A percentile compares a stretch with the other conserved stretches of the same genome.
phyloP scores from a whole-genome alignment of 2,888 invertebrate genomes.

The Phortica magna region DNA sequence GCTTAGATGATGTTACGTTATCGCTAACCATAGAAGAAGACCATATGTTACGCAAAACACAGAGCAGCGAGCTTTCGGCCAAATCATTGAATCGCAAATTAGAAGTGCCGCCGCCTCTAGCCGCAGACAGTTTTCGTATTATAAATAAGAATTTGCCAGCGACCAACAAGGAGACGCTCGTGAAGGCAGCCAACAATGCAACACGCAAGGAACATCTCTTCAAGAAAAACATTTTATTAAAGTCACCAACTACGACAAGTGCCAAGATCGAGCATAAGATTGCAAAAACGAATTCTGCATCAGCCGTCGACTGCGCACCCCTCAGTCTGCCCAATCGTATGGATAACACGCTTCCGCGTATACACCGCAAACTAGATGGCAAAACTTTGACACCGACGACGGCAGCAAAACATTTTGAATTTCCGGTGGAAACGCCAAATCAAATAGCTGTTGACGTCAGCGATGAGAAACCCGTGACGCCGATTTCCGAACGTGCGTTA shows the following conservation, averaged over 20 bases:
- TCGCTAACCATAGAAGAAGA: constrained; percentile 46
- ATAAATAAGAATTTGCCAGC: constrained; percentile 53
- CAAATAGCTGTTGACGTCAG: constrained; percentile 39
- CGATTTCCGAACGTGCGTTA: constrained; percentile 79
- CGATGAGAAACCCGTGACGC: constrained; percentile 67
- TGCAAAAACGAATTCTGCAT: constrained; percentile 69
- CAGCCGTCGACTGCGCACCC: constrained; percentile 49
- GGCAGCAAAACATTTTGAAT: constrained; percentile 61
- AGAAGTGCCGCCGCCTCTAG: constrained; percentile 65
- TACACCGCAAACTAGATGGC: constrained; percentile 73
- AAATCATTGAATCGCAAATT: constrained; percentile 27
- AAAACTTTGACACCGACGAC: constrained; percentile 73
- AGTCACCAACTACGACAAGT: constrained; percentile 57
- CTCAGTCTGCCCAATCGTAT: constrained; percentile 66
- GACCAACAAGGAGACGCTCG: constrained; percentile 41
- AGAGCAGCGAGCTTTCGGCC: constrained; percentile 57
- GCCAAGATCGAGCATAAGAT: constrained; percentile 73
- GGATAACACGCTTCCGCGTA: constrained; percentile 75
- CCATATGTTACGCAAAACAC: constrained; percentile 52
- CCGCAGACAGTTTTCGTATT: constrained; percentile 73
- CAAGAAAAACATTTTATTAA: constrained; percentile 74
- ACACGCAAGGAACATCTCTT: constrained; percentile 68
- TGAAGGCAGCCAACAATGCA: constrained; percentile 47
- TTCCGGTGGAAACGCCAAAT: constrained; percentile 43
- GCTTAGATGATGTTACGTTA: constrained; percentile 58